A percentile compares a stretch with the other conserved stretches of the same genome.
Conservation (phyloP, 2,113 vertebrate genomes). For the Rhizomys pruinosus region DNA sequence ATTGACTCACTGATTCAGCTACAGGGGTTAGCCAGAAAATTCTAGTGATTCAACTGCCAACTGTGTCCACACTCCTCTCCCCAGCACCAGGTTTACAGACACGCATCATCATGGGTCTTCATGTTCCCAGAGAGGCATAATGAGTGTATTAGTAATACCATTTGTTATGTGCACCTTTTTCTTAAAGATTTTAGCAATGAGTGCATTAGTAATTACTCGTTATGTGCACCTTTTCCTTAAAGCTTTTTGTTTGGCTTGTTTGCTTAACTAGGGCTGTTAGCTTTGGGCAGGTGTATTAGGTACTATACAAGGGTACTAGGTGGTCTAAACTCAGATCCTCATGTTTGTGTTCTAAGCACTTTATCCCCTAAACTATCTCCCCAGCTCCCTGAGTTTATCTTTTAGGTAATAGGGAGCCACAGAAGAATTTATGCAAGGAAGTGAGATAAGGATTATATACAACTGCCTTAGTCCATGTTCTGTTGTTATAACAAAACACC, state of each 20-base stretch:
- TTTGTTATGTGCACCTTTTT: no score
- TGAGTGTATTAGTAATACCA: no score
- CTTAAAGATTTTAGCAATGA: no score
- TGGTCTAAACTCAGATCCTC: neutral
- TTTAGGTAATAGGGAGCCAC: neutral
- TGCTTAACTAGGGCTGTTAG: no score
- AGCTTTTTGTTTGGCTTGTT: no score
- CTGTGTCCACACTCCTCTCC: neutral
- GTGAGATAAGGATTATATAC: neutral
- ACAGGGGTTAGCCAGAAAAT: neutral
- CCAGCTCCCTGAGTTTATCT: neutral
- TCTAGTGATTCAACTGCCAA: neutral
- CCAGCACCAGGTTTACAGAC: neutral
- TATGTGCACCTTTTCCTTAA: no score
- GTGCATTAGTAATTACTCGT: no score
- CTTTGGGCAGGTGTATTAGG: no score
- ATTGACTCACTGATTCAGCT: neutral
- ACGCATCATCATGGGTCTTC: no score
- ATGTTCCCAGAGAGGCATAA: no score
- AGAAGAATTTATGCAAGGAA: neutral
- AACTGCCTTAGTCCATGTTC: neutral
- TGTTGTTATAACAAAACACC: neutral
- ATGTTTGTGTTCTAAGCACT: no score
- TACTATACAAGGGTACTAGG: neutral
- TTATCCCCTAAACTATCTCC: no score